phyloP scores from a whole-genome alignment of 2,797 vertebrate species.

The Chaenodraco wilsoni region DNA sequence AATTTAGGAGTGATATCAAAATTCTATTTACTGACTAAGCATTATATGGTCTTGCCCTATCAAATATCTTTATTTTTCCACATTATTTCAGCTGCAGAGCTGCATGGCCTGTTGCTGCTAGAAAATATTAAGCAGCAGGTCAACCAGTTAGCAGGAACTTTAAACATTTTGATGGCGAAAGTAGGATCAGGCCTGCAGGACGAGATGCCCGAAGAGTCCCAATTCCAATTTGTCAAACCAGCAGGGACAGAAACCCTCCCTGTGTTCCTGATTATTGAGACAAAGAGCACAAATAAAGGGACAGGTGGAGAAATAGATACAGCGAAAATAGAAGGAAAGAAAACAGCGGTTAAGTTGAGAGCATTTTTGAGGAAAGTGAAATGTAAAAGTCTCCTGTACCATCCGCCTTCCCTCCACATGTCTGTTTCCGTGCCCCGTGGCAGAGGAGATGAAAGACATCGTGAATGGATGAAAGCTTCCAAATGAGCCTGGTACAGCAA shows the following conservation, averaged over 20 bases:
- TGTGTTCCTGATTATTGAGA: constrained; percentile 33
- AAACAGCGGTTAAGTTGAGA: constrained; percentile 12
- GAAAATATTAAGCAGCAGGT: too few species aligned
- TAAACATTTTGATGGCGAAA: too few species aligned
- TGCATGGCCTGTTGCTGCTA: too few species aligned
- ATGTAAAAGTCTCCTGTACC: constrained; percentile 29
- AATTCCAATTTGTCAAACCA: constrained; percentile 59
- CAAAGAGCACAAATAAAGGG: constrained; percentile 49
- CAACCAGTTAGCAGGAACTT: too few species aligned
- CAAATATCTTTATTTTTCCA: too few species aligned
- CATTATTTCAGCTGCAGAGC: too few species aligned
- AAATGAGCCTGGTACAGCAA: constrained; percentile 61
- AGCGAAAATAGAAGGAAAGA: constrained; percentile 64
- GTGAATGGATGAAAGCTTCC: constrained; percentile 61
- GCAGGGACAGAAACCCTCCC: constrained; percentile 69
- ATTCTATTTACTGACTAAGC: too few species aligned
- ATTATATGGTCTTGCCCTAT: too few species aligned
- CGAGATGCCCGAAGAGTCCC: too few species aligned
- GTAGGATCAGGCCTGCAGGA: too few species aligned
- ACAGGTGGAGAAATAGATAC: constrained; percentile 19
- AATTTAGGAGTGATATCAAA: too few species aligned
- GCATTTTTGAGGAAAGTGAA: constrained; percentile 24
- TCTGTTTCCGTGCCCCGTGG: constrained; percentile 31
- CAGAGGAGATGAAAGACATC: constrained; percentile 37
- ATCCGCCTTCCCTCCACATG: constrained; percentile 23